These are phyloP conservation scores for Pogonomyrmex californicus DNA, from an alignment of 1,140 invertebrate genomes.

Conservation along the genomic window DNA sequence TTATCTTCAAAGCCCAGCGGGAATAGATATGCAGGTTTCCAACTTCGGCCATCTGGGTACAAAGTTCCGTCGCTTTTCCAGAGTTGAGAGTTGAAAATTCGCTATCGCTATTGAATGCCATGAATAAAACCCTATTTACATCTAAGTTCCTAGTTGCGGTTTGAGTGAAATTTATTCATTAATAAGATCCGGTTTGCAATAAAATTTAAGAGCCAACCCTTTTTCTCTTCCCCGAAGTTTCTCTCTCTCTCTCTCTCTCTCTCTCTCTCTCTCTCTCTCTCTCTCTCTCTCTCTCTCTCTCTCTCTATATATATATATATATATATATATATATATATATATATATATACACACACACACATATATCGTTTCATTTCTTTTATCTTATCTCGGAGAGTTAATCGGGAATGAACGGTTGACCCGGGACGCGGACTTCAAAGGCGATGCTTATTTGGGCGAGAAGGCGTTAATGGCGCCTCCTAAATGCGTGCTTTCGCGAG, in stretches of 20 bases:
- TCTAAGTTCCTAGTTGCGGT: slow-evolving; percentile 1
- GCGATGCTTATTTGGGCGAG: background rate
- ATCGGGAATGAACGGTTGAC: slow-evolving; percentile 10
- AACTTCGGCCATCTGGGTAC: slow-evolving; percentile 50
- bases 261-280: no score
- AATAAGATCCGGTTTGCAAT: slow-evolving; percentile 12
- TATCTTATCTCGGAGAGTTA: background rate
- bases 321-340: no score
- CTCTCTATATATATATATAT: no score
- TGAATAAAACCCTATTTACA: slow-evolving; percentile 48
- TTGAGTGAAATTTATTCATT: slow-evolving; percentile 38
- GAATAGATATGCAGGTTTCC: slow-evolving; percentile 49
- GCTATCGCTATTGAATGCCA: slow-evolving; percentile 49
- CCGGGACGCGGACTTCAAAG: background rate
- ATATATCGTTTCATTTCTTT: background rate
- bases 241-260: no score
- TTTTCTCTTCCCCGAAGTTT: background rate
- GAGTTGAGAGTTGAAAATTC: slow-evolving; percentile 40
- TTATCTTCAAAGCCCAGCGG: slow-evolving; percentile 45
- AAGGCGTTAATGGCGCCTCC: slow-evolving; percentile 23
- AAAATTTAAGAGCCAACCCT: slow-evolving; percentile 1
- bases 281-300: no score
- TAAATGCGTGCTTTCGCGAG: slow-evolving; percentile 1
- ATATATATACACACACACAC: background rate
- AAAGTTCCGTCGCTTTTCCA: slow-evolving; percentile 51